Evolutionary conservation across 1,140 invertebrate species (phyloP), one percentile per base, ranked within the genome.

Genomic region (Heliothis virescens): DNA sequence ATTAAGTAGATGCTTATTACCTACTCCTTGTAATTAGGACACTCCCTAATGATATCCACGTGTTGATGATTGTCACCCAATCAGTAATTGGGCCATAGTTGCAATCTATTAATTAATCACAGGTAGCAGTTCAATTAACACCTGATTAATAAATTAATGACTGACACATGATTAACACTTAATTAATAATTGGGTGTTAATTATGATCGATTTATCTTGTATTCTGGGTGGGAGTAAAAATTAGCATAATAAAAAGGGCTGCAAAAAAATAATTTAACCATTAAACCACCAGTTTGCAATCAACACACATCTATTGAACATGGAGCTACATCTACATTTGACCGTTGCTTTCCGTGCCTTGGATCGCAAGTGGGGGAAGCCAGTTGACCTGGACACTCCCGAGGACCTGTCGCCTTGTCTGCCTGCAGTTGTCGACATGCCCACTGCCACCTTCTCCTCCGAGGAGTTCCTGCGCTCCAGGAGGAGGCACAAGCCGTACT

Each of bases 311-410:
- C 16, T 53, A 47, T 60, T 84, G 78, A 82, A 77, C 82, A 92
- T 92, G 90, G 87, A 90, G 55, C 81, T 90, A 3, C 90, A 92
- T 81, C 72, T 89, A 16, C 90, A 91, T 82, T 79, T 91, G 73
- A 86, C 85, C 9, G 75, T 80, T 9, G 89, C 89, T 7, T 90
- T 86, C 62, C 86, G 90, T 65, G 83, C 85, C 10, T 80, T 92
- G 52, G 89, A 91, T 73, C 69, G 76, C n/a, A 90, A 91, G 74
- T 91, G 89, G 90, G 89, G 90, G 1, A 83, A 63, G 5, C 81
- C 89, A 9, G 77, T 91, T 0, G 88, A 92, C 75, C 72, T 91
- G 60, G 89, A 92, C 18, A 82, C 78, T 10, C 60, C 84, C 0
- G 34, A 60, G 34, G 29, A 65, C 62, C 62, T 41, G 5, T 65